A percentile compares a stretch with the other conserved stretches of the same genome.
Evolutionary conservation across 2,113 vertebrate genomes (phyloP).

Genomic region (Lynx canadensis): DNA sequence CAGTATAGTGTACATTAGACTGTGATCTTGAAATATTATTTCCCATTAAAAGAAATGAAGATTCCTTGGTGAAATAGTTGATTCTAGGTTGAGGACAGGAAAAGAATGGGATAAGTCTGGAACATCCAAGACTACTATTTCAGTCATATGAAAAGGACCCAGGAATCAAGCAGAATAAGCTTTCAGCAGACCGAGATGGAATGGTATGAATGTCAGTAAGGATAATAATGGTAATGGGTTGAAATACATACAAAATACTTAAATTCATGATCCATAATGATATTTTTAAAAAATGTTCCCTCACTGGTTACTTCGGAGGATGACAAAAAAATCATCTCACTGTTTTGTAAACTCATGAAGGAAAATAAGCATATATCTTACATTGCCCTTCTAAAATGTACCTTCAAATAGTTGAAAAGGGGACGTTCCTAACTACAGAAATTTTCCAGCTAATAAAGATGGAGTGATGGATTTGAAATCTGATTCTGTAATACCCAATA

Average conservation of each 20-base stretch:
- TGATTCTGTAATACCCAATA: not conserved
- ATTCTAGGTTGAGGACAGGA: not conserved
- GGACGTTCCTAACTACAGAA: not conserved
- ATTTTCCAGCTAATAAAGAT: not conserved
- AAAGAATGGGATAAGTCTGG: not conserved
- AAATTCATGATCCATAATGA: not conserved
- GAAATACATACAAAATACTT: not conserved
- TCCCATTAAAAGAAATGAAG: not conserved
- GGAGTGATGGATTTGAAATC: not conserved
- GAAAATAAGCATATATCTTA: not conserved
- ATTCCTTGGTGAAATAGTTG: not conserved
- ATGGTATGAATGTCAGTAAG: not conserved
- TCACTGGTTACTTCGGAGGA: not conserved
- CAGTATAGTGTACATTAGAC: not conserved
- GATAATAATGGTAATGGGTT: not conserved
- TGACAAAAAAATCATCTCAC: not conserved
- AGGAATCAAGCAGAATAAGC: not conserved
- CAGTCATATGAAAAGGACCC: not conserved
- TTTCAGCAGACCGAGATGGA: not conserved
- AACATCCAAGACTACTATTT: not conserved
- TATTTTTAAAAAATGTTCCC: not conserved
- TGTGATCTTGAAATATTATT: not conserved
- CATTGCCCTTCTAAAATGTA: not conserved
- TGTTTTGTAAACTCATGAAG: not conserved
- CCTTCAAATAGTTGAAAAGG: not conserved